Evolutionary conservation across 2,888 invertebrate species (phyloP), one percentile per base, ranked within the genome.

Genomic region (Deroplatys truncata): DNA sequence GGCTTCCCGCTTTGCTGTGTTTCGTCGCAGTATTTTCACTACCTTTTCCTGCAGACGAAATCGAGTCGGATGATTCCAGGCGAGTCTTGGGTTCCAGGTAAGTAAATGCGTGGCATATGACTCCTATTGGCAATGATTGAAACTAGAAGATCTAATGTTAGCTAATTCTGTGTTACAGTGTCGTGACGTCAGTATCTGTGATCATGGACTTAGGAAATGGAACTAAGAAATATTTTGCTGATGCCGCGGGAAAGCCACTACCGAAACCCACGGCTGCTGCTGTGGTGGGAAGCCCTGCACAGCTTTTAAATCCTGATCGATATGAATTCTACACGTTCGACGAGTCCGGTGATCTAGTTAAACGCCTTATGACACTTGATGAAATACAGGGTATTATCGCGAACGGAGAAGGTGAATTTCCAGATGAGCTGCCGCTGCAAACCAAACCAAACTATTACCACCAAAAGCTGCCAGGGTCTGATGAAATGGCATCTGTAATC

Each of bases 311-410:
- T 91, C 98, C 98, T 2, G 98, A 98, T 92, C 95, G 96, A 92
- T 98, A 98, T 93, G 97, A 98, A 92, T 98, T 98, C 93, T 98
- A 97, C 92, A 97, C 98, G 0, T 97, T 98, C 92, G 97, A 98
- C 92, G 97, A 97, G 92, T 96, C 96, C 89, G 98, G 98, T 25
- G 97, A 98, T 92, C 94, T 98, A 31, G 96, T 98, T 0, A 97
- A 97, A 92, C 95, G 97, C 90, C 94, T 97, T 72, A 98, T 98
- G 98, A 97, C 97, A 13, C 94, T 97, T 92, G 95, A 97, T 92
- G 97, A 98, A 93, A 98, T 98, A 91, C 97, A 97, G 92, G 96
- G 97, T 84, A 96, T 98, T 90, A 97, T 98, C 72, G 98, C 98
- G 0, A 97, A 96, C 82, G 97, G 97, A 0, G 97, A 97, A 25